Base-by-base conservation (phyloP, 2,888 invertebrate genomes). In the Magallana nippona region DNA sequence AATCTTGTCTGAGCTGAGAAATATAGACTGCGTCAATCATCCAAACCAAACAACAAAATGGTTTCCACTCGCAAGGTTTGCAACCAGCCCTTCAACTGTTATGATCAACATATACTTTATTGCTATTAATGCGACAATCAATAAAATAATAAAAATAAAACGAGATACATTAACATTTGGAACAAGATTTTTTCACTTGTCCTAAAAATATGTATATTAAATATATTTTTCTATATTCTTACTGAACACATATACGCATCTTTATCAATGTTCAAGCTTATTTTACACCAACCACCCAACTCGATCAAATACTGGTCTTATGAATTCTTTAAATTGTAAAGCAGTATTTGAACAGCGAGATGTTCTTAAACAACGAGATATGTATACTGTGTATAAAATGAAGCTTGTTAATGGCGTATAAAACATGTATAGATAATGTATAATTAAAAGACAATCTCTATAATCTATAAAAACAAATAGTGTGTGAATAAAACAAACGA, bases 401-500 rank as follows among this genome's bases (percentile, higher is more conserved):
- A 71, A 71, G 71, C 71, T 71, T 27, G 60, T 60, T 60, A 8
- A 60, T n/a, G 32, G 71, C 71, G 71, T 15, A 27, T 71, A 71
- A 71, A 71, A 27, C 22, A 60, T 60, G 60, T 71, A 71, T 27
- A 63, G 27, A 71, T 62, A 27, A 71, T 71, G 71, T 71, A 71
- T 71, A 71, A 71, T 27, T 71, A 71, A 71, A 71, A 71, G 60
- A 60, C 71, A 71, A 11, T 71, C 19, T 63, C 71, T 71, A 71
- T 32, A 71, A 71, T 71, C 27, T 71, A 71, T 27, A 71, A 15
- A 27, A 22, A 15, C 57, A 80, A 80, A 58, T 22, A 17, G 17
- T 19, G 22, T 32, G 80, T 80, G 80, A 80, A 80, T 57, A 32
- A 56, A 80, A 58, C 55, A 80, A 80, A 80, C 27, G 71, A 71